A percentile compares a stretch with the other conserved stretches of the same genome.
Conservation (phyloP, 2,888 invertebrate genomes). For the Pseudoips prasinana region DNA sequence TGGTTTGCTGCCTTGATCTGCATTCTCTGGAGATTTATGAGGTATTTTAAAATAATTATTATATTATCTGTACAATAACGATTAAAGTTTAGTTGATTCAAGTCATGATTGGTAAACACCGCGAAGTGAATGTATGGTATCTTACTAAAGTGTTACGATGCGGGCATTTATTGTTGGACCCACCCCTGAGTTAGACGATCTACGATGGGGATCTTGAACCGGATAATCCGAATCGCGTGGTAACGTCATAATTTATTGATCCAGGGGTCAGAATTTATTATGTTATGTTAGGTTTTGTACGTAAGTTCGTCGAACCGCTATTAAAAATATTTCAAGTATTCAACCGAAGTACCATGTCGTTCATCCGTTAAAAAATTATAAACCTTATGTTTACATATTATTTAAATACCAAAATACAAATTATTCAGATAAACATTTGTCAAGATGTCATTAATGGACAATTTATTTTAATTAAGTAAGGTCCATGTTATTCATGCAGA, state of each 20-base stretch:
- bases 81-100: no score
- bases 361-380: no score
- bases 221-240: slow-evolving; percentile 38
- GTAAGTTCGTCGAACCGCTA: slow-evolving; percentile 11
- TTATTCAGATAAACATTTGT: no score
- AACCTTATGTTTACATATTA: no score
- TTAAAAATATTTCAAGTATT: slow-evolving; percentile 1
- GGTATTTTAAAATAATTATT: slow-evolving; percentile 47
- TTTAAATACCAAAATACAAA: no score
- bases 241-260: slow-evolving; percentile 37
- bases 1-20: slow-evolving; percentile 40
- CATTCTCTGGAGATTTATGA: slow-evolving; percentile 38
- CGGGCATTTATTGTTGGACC: slow-evolving; percentile 40
- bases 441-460: no score
- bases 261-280: slow-evolving; percentile 16
- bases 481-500: no score
- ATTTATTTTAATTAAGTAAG: no score
- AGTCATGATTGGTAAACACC: no score
- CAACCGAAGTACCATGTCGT: no score
- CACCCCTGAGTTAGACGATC: slow-evolving; percentile 34
- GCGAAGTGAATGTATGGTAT: slow-evolving; percentile 2
- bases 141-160: slow-evolving; percentile 34
- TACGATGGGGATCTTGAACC: slow-evolving; percentile 31
- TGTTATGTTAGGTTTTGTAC: slow-evolving; percentile 1
- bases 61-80: neutral